Conservation (phyloP, 1,140 invertebrate species). For the Eumeta japonica region DNA sequence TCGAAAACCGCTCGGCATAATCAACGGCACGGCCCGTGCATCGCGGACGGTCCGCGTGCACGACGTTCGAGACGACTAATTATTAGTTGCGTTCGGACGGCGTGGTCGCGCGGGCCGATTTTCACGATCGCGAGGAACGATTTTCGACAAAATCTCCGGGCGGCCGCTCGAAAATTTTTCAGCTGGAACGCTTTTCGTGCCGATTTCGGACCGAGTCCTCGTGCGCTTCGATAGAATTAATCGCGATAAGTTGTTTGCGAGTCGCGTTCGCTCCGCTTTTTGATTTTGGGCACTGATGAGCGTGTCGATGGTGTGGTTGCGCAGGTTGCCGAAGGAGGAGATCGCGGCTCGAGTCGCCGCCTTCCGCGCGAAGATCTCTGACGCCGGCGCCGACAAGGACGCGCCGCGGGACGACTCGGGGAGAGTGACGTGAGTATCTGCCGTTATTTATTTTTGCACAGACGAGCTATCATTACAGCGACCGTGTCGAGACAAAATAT, state of each 20-base stretch:
- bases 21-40: no score
- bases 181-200: no score
- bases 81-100: no score
- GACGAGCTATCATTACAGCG: not conserved
- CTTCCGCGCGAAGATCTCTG: conserved; percentile 77
- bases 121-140: no score
- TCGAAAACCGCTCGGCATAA: no score
- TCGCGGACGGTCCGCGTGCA: no score
- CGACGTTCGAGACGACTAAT: no score
- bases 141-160: not conserved
- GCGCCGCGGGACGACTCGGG: conserved; percentile 72
- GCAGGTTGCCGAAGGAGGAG: conserved; percentile 74
- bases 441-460: no score
- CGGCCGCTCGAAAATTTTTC: no score
- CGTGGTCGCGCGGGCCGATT: no score
- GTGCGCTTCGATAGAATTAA: not conserved
- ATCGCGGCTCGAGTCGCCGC: conserved; percentile 77
- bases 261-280: no score
- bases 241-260: not conserved
- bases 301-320: conserved; percentile 48
- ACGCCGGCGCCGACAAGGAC: conserved; percentile 59
- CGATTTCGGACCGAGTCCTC: not conserved
- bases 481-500: not conserved
- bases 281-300: no score
- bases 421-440: conserved; percentile 75